Conservation (phyloP, 2,113 vertebrate genomes). For the Gavialis gangeticus region DNA sequence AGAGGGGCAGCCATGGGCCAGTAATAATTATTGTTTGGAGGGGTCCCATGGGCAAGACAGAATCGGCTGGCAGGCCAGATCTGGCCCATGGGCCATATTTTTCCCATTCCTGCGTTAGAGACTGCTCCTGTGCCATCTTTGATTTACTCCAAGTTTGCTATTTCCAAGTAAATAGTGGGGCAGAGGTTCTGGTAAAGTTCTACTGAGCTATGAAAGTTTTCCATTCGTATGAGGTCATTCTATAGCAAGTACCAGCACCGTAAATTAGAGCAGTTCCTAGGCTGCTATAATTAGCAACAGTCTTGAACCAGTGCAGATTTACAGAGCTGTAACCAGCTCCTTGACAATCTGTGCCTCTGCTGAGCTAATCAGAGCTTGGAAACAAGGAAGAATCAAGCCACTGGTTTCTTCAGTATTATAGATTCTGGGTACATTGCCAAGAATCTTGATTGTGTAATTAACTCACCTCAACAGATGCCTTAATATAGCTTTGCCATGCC, state of each 20-base stretch:
- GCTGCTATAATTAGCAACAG: background rate
- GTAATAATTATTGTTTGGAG: too few species aligned
- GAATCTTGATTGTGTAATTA: background rate
- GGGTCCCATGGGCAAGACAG: too few species aligned
- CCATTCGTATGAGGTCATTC: background rate
- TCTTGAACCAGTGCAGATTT: background rate
- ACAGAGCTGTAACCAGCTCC: background rate
- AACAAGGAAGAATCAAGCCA: background rate
- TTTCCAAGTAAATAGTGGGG: background rate
- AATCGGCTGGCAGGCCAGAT: too few species aligned
- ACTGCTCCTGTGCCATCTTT: background rate
- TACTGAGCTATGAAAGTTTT: background rate
- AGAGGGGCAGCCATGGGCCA: too few species aligned
- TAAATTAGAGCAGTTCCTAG: background rate
- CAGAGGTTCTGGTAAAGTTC: background rate
- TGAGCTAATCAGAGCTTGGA: background rate
- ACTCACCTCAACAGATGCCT: background rate
- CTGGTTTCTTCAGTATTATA: background rate
- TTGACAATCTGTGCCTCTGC: background rate
- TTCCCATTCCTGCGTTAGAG: background rate
- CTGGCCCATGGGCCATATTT: too few species aligned
- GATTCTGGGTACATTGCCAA: fast-evolving
- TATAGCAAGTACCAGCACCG: background rate
- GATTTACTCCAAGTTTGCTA: background rate
- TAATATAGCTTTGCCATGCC: background rate